Base-by-base conservation (phyloP, 2,888 invertebrate species). In the Drosophila eohydei region DNA sequence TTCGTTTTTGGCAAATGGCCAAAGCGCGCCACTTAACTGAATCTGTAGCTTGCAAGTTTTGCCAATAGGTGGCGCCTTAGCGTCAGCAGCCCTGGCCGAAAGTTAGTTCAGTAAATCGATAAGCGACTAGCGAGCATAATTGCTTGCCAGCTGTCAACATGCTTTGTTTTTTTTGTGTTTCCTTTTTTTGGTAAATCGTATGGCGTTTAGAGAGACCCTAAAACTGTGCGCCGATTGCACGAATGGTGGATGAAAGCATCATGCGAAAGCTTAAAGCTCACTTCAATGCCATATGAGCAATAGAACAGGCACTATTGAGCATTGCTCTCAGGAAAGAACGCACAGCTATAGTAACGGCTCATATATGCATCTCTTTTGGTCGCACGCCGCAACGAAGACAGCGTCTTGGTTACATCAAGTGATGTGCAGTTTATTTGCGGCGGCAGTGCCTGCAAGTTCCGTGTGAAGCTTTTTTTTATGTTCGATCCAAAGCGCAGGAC, bases 401-500 rank as follows among this genome's bases (percentile, higher is more conserved):
- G 16, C 56, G 58, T 7, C 14, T 50, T 28, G 51, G 59, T 50
- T 38, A 58, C 44, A 66, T 41, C 46, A 26, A 55, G 28, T 36
- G 41, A 38, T 41, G 63, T 55, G 63, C 60, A 63, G 56, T 54
- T 40, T 57, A 56, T 70, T 57, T 52, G 71, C 63, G 50, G 57
- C 64, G 56, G n/a, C 64, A 64, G 56, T 46, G 50, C 56, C 63
- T 61, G 62, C 58, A 71, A 78, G 60, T 70, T 69, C 21, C 26
- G 48, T 16, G 54, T 62, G 43, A 57, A 75, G 80, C 82, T 82
- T 69, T 78, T 78, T 54, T 78, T 52, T 51, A 36, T 65, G 67
- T 66, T 64, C 58, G 60, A 63, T 59, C 50, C 57, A 81, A 69
- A 38, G 83, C 82, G 83, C 85, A 84, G 80, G 80, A 71, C 77